Percentiles rank a stretch among this genome's conserved stretches.
Evolutionary conservation across 2,113 vertebrate genomes (phyloP).

Genomic region (Nycticebus coucang): DNA sequence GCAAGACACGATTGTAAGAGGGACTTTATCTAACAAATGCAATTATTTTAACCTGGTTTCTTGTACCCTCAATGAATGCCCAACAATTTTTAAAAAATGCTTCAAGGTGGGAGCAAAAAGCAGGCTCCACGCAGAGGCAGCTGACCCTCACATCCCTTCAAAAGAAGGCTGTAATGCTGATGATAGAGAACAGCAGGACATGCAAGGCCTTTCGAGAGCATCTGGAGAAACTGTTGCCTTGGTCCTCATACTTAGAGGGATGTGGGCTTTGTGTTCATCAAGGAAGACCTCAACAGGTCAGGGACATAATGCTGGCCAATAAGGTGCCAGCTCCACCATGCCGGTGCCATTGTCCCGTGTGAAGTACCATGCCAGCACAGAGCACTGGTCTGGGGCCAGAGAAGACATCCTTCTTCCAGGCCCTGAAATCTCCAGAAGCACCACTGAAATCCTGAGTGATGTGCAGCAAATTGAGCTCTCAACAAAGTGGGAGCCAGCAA

Average conservation of each 20-base stretch:
- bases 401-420: conserved; percentile 99
- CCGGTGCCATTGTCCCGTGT: conserved; percentile 96
- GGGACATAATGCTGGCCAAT: conserved; percentile 96
- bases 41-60: too few species aligned
- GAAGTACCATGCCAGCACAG: conserved; percentile 96
- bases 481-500: conserved; percentile 99
- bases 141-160: conserved; percentile 97
- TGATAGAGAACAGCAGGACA: conserved; percentile 99
- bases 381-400: conserved; percentile 98
- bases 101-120: conserved; percentile 99
- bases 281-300: conserved; percentile 96
- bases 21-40: too few species aligned
- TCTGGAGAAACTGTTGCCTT: conserved; percentile 94
- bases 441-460: conserved; percentile 99
- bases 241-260: conserved; percentile 95
- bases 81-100: conserved; percentile 86
- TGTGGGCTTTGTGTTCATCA: conserved; percentile 99
- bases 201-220: conserved; percentile 98
- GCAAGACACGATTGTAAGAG: too few species aligned
- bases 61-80: too few species aligned
- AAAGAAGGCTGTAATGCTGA: conserved; percentile 95
- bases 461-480: conserved; percentile 92
- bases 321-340: conserved; percentile 98
- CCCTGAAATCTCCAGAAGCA: conserved; percentile 99
- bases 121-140: conserved; percentile 99